phyloP scores from a whole-genome alignment of 1,140 invertebrate species.

The Euschistus heros region DNA sequence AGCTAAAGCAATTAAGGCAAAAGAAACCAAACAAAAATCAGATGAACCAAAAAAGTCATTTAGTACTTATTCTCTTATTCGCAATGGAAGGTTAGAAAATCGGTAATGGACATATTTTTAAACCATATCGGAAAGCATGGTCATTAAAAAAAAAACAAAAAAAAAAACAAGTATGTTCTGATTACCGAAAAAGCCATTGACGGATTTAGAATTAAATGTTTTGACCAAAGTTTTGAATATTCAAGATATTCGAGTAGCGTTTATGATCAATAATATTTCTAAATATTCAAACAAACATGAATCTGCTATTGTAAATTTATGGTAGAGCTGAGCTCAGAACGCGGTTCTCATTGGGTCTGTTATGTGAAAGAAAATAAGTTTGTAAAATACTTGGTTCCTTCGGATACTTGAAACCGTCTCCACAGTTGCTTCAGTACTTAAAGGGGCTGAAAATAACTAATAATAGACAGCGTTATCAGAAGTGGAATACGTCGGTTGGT shows the following conservation, averaged over 20 bases:
- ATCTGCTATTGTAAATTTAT: background rate
- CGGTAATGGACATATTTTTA: too few species aligned
- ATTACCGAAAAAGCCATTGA: background rate
- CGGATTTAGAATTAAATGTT: background rate
- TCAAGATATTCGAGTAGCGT: background rate
- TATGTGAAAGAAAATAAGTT: too few species aligned
- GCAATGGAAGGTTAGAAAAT: too few species aligned
- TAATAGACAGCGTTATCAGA: background rate
- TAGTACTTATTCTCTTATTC: too few species aligned
- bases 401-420: background rate
- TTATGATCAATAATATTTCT: background rate
- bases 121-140: background rate
- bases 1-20: too few species aligned
- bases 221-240: background rate
- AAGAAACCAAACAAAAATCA: too few species aligned
- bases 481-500: background rate
- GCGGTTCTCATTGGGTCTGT: too few species aligned
- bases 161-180: background rate
- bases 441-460: background rate
- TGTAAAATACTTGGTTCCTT: background rate
- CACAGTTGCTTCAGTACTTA: background rate
- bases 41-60: too few species aligned
- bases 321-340: background rate
- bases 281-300: background rate
- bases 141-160: background rate